Conservation (phyloP, 1,140 invertebrate genomes). For the Drosophila cardini region DNA sequence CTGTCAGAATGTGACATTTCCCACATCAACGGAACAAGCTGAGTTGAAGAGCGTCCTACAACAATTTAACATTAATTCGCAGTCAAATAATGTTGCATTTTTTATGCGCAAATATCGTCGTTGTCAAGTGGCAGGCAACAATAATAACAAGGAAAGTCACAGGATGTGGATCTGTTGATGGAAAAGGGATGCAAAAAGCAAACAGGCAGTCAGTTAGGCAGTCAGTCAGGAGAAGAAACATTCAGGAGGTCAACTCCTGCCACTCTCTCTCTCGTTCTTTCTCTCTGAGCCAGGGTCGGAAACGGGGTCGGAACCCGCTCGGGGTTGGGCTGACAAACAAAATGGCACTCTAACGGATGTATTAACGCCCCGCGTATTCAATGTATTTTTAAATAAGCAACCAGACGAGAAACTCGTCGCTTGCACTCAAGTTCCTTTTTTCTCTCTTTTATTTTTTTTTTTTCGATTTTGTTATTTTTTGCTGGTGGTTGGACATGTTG, state of each 20-base stretch:
- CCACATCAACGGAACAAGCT: conserved; percentile 71
- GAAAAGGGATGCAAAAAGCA: conserved; percentile 48
- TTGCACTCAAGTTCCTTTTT: conserved; percentile 65
- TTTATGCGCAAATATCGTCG: conserved; percentile 82
- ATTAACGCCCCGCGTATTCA: conserved; percentile 78
- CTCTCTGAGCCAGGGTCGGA: background rate
- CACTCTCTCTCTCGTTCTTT: conserved; percentile 3
- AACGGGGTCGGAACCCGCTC: background rate
- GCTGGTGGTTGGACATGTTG: conserved; percentile 67
- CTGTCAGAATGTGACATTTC: conserved; percentile 80
- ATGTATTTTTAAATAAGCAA: conserved; percentile 59
- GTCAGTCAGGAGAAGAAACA: background rate
- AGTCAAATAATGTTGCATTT: conserved; percentile 81
- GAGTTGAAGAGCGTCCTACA: conserved; percentile 64
- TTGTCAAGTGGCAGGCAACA: conserved; percentile 72
- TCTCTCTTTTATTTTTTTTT: background rate
- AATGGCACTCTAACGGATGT: conserved; percentile 81
- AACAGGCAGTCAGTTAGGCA: background rate
- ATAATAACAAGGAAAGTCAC: conserved; percentile 20
- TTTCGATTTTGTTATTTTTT: conserved; percentile 4
- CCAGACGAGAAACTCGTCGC: conserved; percentile 54
- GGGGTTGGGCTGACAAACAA: conserved; percentile 61
- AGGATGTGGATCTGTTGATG: conserved; percentile 54
- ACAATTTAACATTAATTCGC: conserved; percentile 82
- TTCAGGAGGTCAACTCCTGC: conserved; percentile 28